A percentile compares a stretch with the other conserved stretches of the same genome.
These are phyloP conservation scores for Meiosimyza platycephala DNA, from an alignment of 2,888 invertebrate genomes.

Conservation along the genomic window DNA sequence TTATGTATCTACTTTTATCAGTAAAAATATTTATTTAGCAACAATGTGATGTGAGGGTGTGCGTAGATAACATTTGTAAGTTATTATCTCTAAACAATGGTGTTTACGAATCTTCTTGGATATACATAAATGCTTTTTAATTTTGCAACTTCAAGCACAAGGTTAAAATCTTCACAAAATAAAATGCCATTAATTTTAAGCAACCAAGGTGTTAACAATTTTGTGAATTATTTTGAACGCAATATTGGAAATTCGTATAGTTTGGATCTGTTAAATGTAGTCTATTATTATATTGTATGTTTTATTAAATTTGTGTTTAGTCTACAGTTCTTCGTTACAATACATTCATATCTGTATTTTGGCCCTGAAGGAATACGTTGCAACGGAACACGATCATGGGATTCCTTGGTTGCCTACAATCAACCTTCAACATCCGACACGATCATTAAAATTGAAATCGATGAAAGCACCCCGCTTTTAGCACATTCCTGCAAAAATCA, in stretches of 20 bases:
- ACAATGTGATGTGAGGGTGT: no score
- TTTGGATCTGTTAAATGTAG: conserved; percentile 3
- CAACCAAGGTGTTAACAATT: conserved; percentile 41
- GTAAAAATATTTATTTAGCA: no score
- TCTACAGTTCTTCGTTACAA: conserved; percentile 35
- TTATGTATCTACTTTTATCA: no score
- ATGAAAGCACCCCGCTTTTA: conserved; percentile 52
- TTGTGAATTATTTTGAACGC: conserved; percentile 39
- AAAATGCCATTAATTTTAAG: conserved; percentile 48
- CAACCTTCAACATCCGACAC: conserved; percentile 34
- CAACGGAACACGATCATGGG: conserved; percentile 30
- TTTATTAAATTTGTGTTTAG: conserved; percentile 36
- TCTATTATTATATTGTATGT: background rate
- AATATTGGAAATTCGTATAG: conserved; percentile 36
- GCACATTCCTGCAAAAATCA: conserved; percentile 30
- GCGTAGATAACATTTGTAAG: no score
- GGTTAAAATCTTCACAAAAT: background rate
- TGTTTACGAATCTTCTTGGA: no score
- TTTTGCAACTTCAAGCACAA: no score
- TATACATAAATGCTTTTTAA: no score
- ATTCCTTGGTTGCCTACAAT: conserved; percentile 22
- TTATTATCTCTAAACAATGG: no score
- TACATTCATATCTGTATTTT: conserved; percentile 14
- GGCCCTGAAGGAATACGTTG: conserved; percentile 39
- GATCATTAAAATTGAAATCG: conserved; percentile 47